Evolutionary conservation across 2,113 vertebrate genomes (phyloP).

Genomic region (Rhinoderma darwinii): DNA sequence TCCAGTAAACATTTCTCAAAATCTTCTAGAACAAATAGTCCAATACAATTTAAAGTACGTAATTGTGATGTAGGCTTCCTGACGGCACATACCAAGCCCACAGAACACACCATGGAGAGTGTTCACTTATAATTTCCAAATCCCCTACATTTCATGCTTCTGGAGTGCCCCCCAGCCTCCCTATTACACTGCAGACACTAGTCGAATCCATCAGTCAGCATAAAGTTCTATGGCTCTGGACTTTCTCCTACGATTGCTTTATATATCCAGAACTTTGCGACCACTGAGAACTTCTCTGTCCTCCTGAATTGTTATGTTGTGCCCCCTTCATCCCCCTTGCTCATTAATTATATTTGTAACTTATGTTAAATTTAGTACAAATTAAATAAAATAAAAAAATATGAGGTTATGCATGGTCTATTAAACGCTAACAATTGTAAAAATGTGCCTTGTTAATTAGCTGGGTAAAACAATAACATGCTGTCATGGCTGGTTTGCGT

Average conservation of each 20-base stretch:
- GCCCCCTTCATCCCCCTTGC: neutral
- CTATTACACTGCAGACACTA: neutral
- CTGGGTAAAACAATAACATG: neutral
- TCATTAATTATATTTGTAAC: neutral
- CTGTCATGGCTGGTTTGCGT: neutral
- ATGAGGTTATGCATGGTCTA: neutral
- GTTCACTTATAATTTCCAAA: too few relatives aligned
- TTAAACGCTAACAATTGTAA: neutral
- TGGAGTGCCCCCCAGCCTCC: too few relatives aligned
- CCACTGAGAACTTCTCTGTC: neutral
- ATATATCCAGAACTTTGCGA: neutral
- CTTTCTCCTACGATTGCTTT: neutral
- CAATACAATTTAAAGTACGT: too few relatives aligned
- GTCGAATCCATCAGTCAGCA: neutral
- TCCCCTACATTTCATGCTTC: too few relatives aligned
- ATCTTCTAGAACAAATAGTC: too few relatives aligned
- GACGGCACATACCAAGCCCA: too few relatives aligned
- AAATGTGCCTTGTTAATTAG: neutral
- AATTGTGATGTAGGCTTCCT: too few relatives aligned
- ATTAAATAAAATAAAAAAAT: neutral
- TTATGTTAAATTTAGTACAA: neutral
- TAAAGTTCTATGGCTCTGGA: neutral
- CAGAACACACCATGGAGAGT: too few relatives aligned
- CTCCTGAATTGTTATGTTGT: neutral
- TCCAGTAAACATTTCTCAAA: too few relatives aligned